Evolutionary conservation across 92 coral and sea anemone species (phyloP), one percentile per base, ranked within the genome.

Genomic region (Umimayanthus chanpuru): DNA sequence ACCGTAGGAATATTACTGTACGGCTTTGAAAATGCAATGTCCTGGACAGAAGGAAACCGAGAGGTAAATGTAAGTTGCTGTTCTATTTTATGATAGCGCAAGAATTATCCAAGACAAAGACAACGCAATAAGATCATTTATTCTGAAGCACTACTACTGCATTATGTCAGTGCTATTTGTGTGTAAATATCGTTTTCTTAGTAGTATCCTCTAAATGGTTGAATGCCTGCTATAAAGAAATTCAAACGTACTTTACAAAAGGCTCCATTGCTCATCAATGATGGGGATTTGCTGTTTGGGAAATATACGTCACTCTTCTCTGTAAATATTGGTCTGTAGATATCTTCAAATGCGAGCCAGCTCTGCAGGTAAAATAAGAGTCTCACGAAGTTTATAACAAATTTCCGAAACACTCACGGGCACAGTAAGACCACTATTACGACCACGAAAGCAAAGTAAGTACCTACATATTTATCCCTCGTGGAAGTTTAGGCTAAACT

Each of bases 291-390:
- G 30, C 61, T 43, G 61, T 76, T 76, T 18, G 81, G 81, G 23
- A 76, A 76, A 18, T 76, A 76, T 0, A 76, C 58, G 3, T 9
- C 41, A 76, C 29, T 23, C 81, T 40, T 21, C 32, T 76, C 81
- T 41, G 81, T 6, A 41, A 77, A 77, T 61, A 77, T 77, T 9
- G 81, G 81, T 7, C 29, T 77, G 81, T 77, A 77, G 53, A 77
- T 77, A 43, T 44, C 81, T 29, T 44, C 58, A 77, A 77, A 41
- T 23, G 81, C 81, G 11, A 77, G 56, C 61, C 58, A 77, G 61
- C 56, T 77, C 81, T 77, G 16, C n/a, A 77, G 20, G 58, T 9
- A 16, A 77, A 77, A 44, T 1, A 4, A 74, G 21, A 18, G 9
- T 74, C 25, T 0, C 18, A 61, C 20, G 67, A 61, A 8, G 0